Percentiles rank a stretch among this genome's conserved stretches.
Conservation (phyloP, 2,113 vertebrate genomes). For the Anser cygnoides region DNA sequence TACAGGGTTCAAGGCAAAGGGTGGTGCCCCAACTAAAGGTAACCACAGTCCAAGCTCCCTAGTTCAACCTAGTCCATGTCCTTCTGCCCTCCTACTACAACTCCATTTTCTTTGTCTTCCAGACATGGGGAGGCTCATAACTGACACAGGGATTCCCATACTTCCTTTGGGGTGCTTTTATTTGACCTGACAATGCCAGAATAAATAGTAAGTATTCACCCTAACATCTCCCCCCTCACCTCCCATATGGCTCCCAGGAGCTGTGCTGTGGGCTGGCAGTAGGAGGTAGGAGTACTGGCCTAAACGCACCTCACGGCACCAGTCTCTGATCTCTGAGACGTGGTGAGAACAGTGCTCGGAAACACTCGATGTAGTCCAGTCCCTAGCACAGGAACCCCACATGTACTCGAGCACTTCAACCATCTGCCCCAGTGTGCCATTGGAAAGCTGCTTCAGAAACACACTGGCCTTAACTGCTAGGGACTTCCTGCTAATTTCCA, state of each 20-base stretch:
- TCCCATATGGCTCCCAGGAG: neutral
- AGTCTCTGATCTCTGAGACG: neutral
- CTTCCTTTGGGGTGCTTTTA: neutral
- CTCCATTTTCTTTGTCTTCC: neutral
- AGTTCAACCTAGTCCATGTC: neutral
- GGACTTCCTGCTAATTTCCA: neutral
- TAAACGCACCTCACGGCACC: neutral
- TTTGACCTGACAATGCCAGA: neutral
- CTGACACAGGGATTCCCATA: neutral
- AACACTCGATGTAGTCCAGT: neutral
- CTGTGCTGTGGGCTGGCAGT: neutral
- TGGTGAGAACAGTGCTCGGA: neutral
- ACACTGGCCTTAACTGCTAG: neutral
- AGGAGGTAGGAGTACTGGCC: neutral
- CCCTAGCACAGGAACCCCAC: neutral
- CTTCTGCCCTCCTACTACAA: neutral
- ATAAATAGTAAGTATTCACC: neutral
- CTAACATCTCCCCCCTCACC: neutral
- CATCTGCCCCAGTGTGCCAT: neutral
- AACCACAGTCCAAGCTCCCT: neutral
- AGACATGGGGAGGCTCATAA: neutral
- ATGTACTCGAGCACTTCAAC: neutral
- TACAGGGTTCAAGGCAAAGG: neutral
- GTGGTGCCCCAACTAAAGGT: neutral
- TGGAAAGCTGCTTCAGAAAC: neutral